Evolutionary conservation across 2,797 vertebrate genomes (phyloP), one percentile per base, ranked within the genome.

Genomic region (Stomatorhinus walkeri): DNA sequence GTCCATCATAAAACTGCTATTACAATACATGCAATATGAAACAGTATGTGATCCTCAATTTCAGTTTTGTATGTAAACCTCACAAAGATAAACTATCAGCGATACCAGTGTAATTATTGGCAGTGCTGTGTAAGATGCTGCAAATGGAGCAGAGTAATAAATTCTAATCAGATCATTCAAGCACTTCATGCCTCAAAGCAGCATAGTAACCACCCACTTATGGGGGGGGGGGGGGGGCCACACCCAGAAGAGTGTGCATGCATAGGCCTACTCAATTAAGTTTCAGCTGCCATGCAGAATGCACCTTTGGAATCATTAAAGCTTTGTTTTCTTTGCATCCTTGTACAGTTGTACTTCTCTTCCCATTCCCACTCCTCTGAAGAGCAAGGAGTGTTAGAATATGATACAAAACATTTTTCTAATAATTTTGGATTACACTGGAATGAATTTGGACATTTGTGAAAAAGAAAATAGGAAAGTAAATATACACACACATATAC

Each of bases 161-260:
- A 83, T 87, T 46, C 81, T 81, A 59, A 88, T 46, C 32, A 46
- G 64, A 40, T 81, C 40, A 81, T 49, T 83, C 89, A 87, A 36
- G 32, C 72, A 56, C 85, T 72, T 87, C 48, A 81, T 16, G 85
- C 85, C 89, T 81, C 88, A 24, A 87, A 24, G 89, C 85, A 89
- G 22, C 36, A 22, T 59, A 59, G 64, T 79, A 83, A 89, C 64
- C 85, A 56, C 59, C 49, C 48, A 85, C 61, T 89, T 89, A 76
- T 40, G 7, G 52, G 3, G 54, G 43, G 81, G 54, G 46, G 40
- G 72, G 16, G 28, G 12, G n/a, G n/a, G n/a, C n/a, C n/a, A 3
- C 2, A 43, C 16, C 19, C 1, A 1, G 40, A 81, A n/a, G 46
- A 81, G 76, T 81, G 76, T 46, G 8, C 40, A 81, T 46, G 76